phyloP scores from a whole-genome alignment of 2,113 vertebrate species.

The Pristiophorus japonicus region DNA sequence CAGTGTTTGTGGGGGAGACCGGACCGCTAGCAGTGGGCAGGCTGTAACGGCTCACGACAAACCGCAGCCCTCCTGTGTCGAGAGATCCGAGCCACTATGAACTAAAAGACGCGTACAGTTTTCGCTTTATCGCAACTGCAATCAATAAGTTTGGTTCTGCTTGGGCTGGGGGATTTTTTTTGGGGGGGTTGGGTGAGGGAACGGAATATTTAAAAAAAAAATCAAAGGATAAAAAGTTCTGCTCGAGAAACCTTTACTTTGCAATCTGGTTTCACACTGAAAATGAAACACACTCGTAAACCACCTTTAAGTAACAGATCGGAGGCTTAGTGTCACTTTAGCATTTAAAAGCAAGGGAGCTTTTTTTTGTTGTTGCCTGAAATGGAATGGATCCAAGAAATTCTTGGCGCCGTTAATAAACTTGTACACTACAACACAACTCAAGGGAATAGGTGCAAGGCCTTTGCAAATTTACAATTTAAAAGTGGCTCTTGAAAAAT shows the following conservation, averaged over 20 bases:
- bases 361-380: conserved; percentile 13
- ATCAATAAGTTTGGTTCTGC: neutral
- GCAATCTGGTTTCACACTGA: neutral
- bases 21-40: neutral
- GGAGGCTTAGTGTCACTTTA: conserved; percentile 26
- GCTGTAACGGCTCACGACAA: neutral
- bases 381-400: conserved; percentile 32
- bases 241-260: neutral
- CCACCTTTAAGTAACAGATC: conserved; percentile 30
- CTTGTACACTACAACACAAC: conserved; percentile 26
- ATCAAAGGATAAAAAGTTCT: neutral
- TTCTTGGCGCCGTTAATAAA: conserved; percentile 26
- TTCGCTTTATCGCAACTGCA: neutral
- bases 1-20: neutral
- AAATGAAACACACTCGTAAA: neutral
- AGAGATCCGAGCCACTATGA: neutral
- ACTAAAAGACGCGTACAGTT: neutral
- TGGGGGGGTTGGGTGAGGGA: neutral
- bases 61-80: neutral
- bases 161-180: neutral
- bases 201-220: neutral
- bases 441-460: conserved; percentile 36
- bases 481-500: conserved; percentile 34
- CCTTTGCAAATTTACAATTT: conserved; percentile 28
- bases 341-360: conserved; percentile 10